phyloP scores from a whole-genome alignment of 1,140 invertebrate species.

The Musca vetustissima region DNA sequence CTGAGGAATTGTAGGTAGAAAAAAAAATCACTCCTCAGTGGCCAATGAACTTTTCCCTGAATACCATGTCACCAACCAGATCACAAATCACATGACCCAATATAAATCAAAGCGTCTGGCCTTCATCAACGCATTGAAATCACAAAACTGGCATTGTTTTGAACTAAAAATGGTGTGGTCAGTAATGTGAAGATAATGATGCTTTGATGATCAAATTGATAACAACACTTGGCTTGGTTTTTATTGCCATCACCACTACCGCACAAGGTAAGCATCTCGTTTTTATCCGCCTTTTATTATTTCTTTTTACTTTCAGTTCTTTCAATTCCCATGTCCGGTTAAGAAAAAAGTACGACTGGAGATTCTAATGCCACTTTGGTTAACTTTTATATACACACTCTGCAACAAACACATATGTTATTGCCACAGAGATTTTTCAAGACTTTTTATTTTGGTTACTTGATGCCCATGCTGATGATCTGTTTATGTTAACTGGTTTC shows the following conservation, averaged over 20 bases:
- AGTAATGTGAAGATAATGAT: slow-evolving; percentile 34
- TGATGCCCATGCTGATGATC: slow-evolving; percentile 4
- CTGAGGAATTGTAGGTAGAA: too few species aligned
- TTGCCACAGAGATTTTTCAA: neutral
- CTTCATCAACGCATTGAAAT: too few species aligned
- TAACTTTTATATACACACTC: too few species aligned
- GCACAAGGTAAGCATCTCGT: neutral
- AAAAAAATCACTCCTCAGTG: too few species aligned
- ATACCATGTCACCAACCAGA: too few species aligned
- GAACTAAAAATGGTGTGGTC: slow-evolving; percentile 27
- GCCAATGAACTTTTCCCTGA: too few species aligned
- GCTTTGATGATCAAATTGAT: slow-evolving; percentile 31
- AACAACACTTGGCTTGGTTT: slow-evolving; percentile 28
- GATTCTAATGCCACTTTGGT: too few species aligned
- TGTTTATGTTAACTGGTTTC: slow-evolving; percentile 20
- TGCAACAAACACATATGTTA: neutral
- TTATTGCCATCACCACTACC: neutral
- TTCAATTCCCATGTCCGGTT: neutral
- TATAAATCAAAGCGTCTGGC: too few species aligned
- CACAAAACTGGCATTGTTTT: too few species aligned
- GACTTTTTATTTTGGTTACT: too few species aligned
- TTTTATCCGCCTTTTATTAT: neutral
- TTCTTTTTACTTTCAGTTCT: neutral
- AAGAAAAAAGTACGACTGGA: too few species aligned
- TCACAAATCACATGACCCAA: too few species aligned